Evolutionary conservation across 1,140 invertebrate genomes (phyloP).

Genomic region (Micrasema minimum): DNA sequence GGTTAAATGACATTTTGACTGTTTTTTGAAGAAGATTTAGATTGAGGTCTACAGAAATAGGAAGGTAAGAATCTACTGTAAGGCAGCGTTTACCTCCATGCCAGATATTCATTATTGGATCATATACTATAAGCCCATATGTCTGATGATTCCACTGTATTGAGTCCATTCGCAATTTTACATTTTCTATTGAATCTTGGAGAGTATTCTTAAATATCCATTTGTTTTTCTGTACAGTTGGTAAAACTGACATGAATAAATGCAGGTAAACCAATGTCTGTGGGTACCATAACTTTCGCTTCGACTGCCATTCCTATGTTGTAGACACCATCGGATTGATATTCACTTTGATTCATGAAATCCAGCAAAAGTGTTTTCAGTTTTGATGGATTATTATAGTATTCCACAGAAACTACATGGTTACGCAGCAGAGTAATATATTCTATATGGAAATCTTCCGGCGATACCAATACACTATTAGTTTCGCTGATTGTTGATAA

Average conservation of each 20-base stretch:
- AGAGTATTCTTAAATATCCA: not conserved
- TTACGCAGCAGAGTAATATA: slow-evolving; percentile 10
- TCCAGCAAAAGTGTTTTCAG: not conserved
- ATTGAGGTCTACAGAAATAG: slow-evolving; percentile 55
- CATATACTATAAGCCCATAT: slow-evolving; percentile 57
- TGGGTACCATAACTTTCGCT: slow-evolving; percentile 55
- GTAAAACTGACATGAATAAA: slow-evolving; percentile 56
- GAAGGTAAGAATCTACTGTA: slow-evolving; percentile 54
- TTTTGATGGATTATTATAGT: not conserved
- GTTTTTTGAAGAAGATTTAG: slow-evolving; percentile 50
- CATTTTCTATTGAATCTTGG: slow-evolving; percentile 1
- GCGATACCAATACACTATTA: not conserved
- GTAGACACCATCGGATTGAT: slow-evolving; percentile 31
- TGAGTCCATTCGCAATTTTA: slow-evolving; percentile 18
- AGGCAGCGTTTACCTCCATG: slow-evolving; percentile 57
- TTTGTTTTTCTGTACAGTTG: slow-evolving; percentile 52
- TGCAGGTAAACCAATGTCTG: slow-evolving; percentile 62
- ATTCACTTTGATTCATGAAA: not conserved
- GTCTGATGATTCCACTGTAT: slow-evolving; percentile 41
- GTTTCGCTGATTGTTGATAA: not conserved
- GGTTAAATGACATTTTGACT: slow-evolving; percentile 17
- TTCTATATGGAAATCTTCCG: slow-evolving; percentile 27
- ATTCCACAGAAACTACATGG: slow-evolving; percentile 27
- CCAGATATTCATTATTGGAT: slow-evolving; percentile 59
- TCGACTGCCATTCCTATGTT: slow-evolving; percentile 45